phyloP scores from a whole-genome alignment of 2,797 vertebrate genomes.

The Enteromius treurensis region DNA sequence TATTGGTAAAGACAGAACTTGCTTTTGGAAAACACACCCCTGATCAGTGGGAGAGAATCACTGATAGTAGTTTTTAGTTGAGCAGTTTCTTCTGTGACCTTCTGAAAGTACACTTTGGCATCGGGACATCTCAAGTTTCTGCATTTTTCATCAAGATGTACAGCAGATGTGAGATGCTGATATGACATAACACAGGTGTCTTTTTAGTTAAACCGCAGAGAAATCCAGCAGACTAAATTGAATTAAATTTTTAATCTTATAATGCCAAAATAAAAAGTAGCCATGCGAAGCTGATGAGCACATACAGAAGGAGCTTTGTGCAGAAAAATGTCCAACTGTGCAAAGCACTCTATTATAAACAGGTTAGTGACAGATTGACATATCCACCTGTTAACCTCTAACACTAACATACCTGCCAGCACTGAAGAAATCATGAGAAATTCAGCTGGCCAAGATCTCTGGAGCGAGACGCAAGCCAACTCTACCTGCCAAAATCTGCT shows the following conservation, averaged over 20 bases:
- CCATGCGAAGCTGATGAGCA: not conserved
- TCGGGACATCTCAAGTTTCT: not conserved
- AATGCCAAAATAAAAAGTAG: constrained; percentile 4
- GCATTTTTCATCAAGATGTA: not conserved
- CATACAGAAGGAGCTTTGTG: constrained; percentile 19
- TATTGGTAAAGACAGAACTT: not conserved
- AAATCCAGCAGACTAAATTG: not conserved
- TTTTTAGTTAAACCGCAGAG: not conserved
- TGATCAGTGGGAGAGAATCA: not conserved
- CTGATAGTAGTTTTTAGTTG: not conserved
- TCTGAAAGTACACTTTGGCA: not conserved
- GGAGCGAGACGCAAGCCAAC: not conserved
- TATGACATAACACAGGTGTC: not conserved
- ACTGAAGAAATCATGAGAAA: constrained; percentile 33
- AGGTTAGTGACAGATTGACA: constrained; percentile 43
- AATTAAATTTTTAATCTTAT: not conserved
- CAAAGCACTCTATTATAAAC: constrained; percentile 46
- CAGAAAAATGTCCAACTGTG: constrained; percentile 42
- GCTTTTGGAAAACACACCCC: not conserved
- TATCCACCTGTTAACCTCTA: constrained; percentile 51
- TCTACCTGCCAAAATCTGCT: constrained; percentile 44
- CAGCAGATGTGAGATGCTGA: constrained; percentile 12
- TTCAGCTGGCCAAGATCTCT: constrained; percentile 32
- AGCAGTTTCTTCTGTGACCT: not conserved
- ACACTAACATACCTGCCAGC: constrained; percentile 46